Percentiles rank a stretch among this genome's conserved stretches.
Evolutionary conservation across 1,140 invertebrate genomes (phyloP).

Genomic region (Macrocentrus cingulum): DNA sequence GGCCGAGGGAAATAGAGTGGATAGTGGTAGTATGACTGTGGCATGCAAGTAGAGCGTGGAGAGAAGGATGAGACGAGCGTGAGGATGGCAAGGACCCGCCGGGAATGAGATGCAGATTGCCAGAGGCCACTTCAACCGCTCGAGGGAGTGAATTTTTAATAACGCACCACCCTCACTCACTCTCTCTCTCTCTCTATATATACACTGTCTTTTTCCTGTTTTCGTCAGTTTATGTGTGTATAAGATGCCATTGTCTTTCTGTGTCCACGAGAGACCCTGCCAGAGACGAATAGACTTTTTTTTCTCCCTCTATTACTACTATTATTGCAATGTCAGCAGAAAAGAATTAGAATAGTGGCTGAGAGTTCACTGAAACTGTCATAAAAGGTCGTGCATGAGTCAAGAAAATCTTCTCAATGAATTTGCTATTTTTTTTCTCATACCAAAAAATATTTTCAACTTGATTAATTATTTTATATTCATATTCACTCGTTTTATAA

Average conservation of each 20-base stretch:
- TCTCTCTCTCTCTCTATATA: conserved; percentile 21
- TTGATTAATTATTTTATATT: too few relatives aligned
- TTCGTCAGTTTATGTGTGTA: conserved; percentile 13
- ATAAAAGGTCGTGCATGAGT: not conserved
- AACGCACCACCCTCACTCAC: conserved; percentile 37
- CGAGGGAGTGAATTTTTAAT: conserved; percentile 60
- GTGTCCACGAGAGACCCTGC: conserved; percentile 20
- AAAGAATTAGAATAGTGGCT: not conserved
- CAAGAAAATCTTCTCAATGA: too few relatives aligned
- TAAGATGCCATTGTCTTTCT: conserved; percentile 21
- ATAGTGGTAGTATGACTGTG: not conserved
- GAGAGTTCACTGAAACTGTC: conserved; percentile 13
- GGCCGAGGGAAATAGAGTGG: conserved; percentile 16
- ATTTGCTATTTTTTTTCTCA: too few relatives aligned
- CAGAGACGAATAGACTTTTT: conserved; percentile 9
- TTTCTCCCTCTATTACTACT: conserved; percentile 9
- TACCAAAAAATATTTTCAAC: too few relatives aligned
- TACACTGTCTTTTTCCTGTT: not conserved
- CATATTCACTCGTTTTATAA: too few relatives aligned
- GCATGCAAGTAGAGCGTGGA: conserved; percentile 10
- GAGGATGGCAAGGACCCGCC: conserved; percentile 39
- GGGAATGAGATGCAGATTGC: conserved; percentile 61
- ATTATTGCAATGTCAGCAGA: conserved; percentile 3
- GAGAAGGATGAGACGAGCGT: conserved; percentile 1
- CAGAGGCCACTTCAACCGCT: conserved; percentile 56